A percentile compares a stretch with the other conserved stretches of the same genome.
Evolutionary conservation across 2,797 vertebrate species (phyloP).

Genomic region (Graptemys geographica): DNA sequence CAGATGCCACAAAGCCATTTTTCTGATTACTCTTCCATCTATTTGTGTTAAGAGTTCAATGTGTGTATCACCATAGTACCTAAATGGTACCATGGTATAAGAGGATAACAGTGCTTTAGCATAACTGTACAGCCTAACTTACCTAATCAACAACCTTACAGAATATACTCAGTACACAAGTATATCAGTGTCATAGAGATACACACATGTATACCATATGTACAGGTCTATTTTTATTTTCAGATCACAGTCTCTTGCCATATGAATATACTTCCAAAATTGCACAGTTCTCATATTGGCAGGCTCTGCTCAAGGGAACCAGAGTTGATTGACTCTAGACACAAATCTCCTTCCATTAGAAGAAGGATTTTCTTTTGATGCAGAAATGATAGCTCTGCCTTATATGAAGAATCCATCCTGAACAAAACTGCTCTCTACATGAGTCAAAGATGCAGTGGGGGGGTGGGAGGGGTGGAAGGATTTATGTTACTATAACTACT

Average conservation of each 20-base stretch:
- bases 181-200: neutral
- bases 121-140: neutral
- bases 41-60: neutral
- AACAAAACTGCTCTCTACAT: neutral
- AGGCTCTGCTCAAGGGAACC: constrained; percentile 18
- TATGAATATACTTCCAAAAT: constrained; percentile 41
- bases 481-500: neutral
- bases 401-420: neutral
- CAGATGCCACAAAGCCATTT: neutral
- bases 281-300: constrained; percentile 27
- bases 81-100: neutral
- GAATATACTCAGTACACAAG: neutral
- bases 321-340: neutral
- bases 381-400: neutral
- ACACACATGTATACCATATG: constrained; percentile 39
- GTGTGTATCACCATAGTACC: neutral
- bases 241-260: constrained; percentile 39
- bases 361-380: neutral
- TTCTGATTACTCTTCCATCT: neutral
- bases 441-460: neutral
- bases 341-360: constrained; percentile 5
- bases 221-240: neutral
- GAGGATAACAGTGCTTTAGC: neutral
- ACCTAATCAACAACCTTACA: neutral
- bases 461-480: neutral